phyloP scores from a whole-genome alignment of 2,888 invertebrate species.

The Netelia inedita region DNA sequence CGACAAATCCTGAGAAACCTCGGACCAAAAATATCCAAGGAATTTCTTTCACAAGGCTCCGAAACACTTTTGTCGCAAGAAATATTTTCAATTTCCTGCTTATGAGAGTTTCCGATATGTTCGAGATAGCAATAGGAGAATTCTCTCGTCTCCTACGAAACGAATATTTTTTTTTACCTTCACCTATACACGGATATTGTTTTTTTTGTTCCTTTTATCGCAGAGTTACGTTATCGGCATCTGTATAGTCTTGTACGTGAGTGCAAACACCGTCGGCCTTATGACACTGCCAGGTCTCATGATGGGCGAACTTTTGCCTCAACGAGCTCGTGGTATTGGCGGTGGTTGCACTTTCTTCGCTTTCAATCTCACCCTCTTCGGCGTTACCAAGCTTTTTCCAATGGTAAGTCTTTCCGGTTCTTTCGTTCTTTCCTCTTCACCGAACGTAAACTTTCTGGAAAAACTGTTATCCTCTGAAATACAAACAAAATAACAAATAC shows the following conservation, averaged over 20 bases:
- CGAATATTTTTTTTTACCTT: conserved; percentile 6
- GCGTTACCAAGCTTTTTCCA: conserved; percentile 90
- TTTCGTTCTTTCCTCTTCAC: conserved; percentile 9
- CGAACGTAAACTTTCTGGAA: neutral
- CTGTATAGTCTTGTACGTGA: conserved; percentile 90
- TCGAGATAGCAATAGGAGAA: neutral
- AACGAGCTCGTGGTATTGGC: conserved; percentile 90
- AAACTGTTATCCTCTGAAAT: neutral
- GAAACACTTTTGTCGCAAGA: conserved; percentile 11
- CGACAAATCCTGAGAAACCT: neutral
- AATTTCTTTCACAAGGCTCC: neutral
- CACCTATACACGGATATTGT: neutral
- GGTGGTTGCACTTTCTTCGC: conserved; percentile 91
- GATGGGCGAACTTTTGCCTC: conserved; percentile 91
- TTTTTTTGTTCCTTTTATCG: conserved; percentile 34
- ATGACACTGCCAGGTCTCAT: conserved; percentile 91
- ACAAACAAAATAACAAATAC: neutral
- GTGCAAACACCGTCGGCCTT: conserved; percentile 90
- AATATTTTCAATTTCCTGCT: conserved; percentile 58
- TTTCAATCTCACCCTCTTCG: conserved; percentile 90
- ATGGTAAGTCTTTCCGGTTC: conserved; percentile 83
- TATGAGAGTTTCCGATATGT: conserved; percentile 24
- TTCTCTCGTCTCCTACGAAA: neutral
- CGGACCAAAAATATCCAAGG: neutral
- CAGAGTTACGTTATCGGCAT: conserved; percentile 84